Conservation (phyloP, 2,797 vertebrate species). For the Gallinago stenura region DNA sequence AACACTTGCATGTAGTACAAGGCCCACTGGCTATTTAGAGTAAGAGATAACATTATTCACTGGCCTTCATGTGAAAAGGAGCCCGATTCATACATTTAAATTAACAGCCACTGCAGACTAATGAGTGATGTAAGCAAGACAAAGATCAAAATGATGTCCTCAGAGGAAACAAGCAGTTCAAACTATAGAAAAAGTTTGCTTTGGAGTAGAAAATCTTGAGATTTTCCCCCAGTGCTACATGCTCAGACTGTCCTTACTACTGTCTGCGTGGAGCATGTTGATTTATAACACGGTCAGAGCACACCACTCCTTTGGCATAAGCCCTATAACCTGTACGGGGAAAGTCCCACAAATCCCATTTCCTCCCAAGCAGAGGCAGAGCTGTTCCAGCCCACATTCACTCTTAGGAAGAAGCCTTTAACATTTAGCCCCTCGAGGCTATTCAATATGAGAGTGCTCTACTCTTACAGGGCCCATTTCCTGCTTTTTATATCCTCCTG, state of each 20-base stretch:
- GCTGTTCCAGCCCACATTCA: neutral
- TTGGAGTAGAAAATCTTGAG: neutral
- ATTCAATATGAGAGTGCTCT: conserved; percentile 32
- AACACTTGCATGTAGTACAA: neutral
- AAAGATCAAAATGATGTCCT: neutral
- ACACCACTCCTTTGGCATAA: neutral
- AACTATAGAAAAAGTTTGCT: neutral
- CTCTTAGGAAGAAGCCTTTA: conserved; percentile 23
- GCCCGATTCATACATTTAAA: neutral
- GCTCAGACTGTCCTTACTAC: neutral
- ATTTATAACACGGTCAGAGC: neutral
- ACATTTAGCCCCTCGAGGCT: neutral
- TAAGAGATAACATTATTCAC: neutral
- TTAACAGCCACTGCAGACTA: neutral
- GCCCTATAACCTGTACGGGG: neutral
- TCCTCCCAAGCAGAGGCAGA: neutral
- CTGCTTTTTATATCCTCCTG: conserved; percentile 70
- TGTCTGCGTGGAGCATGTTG: accelerated
- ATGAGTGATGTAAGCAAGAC: neutral
- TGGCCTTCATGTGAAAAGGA: neutral
- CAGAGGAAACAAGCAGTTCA: neutral
- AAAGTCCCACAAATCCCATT: conserved; percentile 40
- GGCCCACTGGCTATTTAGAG: neutral
- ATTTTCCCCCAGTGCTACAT: neutral
- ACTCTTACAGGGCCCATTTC: conserved; percentile 39